Percentiles rank a stretch among this genome's conserved stretches.
phyloP scores from a whole-genome alignment of 2,113 vertebrate species.

The Thomomys bottae region DNA sequence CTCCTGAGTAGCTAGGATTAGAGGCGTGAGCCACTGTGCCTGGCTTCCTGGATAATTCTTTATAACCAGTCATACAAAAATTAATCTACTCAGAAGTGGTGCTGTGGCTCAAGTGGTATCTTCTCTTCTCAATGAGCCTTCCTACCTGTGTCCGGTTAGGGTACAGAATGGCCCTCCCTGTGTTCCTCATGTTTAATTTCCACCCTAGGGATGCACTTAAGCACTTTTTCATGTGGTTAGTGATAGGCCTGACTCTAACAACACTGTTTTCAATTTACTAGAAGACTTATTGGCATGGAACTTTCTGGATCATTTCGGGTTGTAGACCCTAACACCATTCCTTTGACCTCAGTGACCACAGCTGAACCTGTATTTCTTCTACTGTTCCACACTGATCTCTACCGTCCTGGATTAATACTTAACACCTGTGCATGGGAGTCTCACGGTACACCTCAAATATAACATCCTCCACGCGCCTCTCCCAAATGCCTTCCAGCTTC shows the following conservation, averaged over 20 bases:
- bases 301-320: not conserved
- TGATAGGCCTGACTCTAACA: accelerated
- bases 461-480: not conserved
- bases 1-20: too few species aligned
- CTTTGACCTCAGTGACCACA: not conserved
- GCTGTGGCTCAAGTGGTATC: too few species aligned
- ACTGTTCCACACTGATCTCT: not conserved
- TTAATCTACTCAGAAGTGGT: too few species aligned
- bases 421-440: not conserved
- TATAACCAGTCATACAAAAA: not conserved
- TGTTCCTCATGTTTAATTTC: not conserved
- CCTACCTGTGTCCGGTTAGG: not conserved
- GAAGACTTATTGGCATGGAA: not conserved
- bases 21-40: too few species aligned
- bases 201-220: too few species aligned
- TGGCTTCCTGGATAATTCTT: too few species aligned
- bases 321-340: not conserved
- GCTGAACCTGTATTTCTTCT: not conserved
- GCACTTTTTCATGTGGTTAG: accelerated
- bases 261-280: not conserved
- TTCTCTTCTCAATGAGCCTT: not conserved
- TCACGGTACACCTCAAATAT: not conserved
- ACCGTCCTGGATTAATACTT: slow-evolving; percentile 40
- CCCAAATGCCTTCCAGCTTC: not conserved
- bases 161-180: too few species aligned